phyloP scores from a whole-genome alignment of 64 coral and sea anemone genomes.

The Pachyseris speciosa region DNA sequence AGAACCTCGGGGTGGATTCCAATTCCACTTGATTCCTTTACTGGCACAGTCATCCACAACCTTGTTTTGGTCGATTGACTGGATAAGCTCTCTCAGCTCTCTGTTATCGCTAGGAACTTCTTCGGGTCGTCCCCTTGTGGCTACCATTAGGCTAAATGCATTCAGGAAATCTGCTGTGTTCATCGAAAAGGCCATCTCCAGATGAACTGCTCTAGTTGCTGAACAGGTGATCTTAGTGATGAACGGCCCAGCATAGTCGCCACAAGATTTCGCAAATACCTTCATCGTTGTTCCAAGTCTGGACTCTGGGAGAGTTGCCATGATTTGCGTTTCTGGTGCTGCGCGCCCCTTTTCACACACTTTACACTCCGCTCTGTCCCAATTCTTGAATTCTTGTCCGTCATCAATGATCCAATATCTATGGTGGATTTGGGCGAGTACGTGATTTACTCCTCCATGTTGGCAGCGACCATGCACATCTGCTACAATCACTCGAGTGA shows the following conservation, averaged over 20 bases:
- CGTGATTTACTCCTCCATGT: constrained; percentile 44
- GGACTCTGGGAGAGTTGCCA: not conserved
- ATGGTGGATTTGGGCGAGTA: not conserved
- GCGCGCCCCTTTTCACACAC: not conserved
- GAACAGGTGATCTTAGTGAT: constrained; percentile 4
- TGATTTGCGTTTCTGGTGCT: not conserved
- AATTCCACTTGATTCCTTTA: constrained; percentile 40
- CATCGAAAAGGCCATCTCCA: constrained; percentile 23
- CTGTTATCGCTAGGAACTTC: constrained; percentile 9
- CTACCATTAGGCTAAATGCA: not conserved
- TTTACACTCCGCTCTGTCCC: not conserved
- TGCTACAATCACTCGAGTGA: not conserved
- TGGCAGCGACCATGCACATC: not conserved
- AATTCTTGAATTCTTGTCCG: constrained; percentile 15
- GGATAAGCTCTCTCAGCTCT: constrained; percentile 1
- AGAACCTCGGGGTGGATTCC: constrained; percentile 16
- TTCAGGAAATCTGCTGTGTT: constrained; percentile 33
- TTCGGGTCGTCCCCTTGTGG: constrained; percentile 5
- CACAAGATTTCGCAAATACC: not conserved
- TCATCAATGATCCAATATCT: constrained; percentile 42
- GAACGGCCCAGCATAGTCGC: constrained; percentile 37
- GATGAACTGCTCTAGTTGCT: constrained; percentile 14
- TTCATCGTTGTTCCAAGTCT: not conserved
- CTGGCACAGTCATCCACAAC: not conserved
- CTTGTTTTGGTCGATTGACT: not conserved